A percentile compares a stretch with the other conserved stretches of the same genome.
phyloP scores from a whole-genome alignment of 2,113 vertebrate species.

The Sinocyclocheilus anshuiensis region DNA sequence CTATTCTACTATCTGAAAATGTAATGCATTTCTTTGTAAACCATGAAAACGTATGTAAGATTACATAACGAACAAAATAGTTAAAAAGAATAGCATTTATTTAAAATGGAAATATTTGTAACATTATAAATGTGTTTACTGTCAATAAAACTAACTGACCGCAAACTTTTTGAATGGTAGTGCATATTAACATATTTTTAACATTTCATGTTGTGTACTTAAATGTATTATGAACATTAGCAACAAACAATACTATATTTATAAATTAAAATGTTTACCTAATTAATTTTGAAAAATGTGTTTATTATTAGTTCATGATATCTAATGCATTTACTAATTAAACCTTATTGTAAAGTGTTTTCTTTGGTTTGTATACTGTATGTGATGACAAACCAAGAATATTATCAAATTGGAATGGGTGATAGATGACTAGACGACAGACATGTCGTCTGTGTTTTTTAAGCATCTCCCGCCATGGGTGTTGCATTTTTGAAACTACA shows the following conservation, averaged over 20 bases:
- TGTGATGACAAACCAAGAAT: neutral
- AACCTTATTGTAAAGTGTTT: neutral
- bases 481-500: neutral
- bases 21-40: too few species aligned
- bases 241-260: neutral
- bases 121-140: neutral
- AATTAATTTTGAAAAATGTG: neutral
- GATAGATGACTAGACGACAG: neutral
- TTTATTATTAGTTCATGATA: neutral
- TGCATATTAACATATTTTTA: neutral
- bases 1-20: neutral
- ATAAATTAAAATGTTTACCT: neutral
- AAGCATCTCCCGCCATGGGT: neutral
- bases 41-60: too few species aligned
- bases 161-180: neutral
- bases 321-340: neutral
- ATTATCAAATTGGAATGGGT: neutral
- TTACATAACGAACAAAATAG: too few species aligned
- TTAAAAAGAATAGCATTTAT: neutral
- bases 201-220: neutral
- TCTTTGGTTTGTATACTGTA: neutral
- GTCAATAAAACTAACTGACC: neutral
- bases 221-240: neutral
- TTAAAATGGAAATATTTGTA: neutral
- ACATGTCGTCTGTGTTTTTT: neutral